phyloP scores from a whole-genome alignment of 2,113 vertebrate genomes.

The Lampris incognitus region DNA sequence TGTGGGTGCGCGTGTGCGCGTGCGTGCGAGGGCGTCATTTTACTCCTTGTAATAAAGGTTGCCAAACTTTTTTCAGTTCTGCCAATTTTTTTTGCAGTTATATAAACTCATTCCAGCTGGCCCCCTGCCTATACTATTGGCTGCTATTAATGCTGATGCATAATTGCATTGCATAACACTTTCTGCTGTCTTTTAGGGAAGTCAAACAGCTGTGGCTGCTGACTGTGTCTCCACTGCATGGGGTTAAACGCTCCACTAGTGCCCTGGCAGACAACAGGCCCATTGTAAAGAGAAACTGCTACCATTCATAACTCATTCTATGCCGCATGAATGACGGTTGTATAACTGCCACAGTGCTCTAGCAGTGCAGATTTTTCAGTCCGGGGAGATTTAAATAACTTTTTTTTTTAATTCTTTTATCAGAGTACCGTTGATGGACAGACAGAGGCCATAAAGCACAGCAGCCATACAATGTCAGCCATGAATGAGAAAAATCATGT shows the following conservation, averaged over 20 bases:
- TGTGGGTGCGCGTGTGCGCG: neutral
- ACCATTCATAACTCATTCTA: slow-evolving; percentile 59
- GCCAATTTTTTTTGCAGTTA: slow-evolving; percentile 67
- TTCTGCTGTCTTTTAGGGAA: slow-evolving; percentile 64
- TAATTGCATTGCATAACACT: slow-evolving; percentile 80
- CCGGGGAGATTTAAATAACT: slow-evolving; percentile 46
- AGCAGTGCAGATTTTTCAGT: slow-evolving; percentile 48
- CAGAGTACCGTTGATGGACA: slow-evolving; percentile 59
- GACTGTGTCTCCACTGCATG: slow-evolving; percentile 42
- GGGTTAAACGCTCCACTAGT: slow-evolving; percentile 42
- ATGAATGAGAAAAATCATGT: slow-evolving; percentile 71
- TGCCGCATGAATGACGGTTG: slow-evolving; percentile 53
- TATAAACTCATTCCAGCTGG: slow-evolving; percentile 76
- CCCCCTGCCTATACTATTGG: slow-evolving; percentile 73
- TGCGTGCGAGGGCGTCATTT: slow-evolving; percentile 10
- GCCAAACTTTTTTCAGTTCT: slow-evolving; percentile 54
- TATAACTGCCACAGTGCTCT: slow-evolving; percentile 47
- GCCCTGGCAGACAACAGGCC: slow-evolving; percentile 44
- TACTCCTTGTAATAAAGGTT: slow-evolving; percentile 44
- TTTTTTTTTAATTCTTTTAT: slow-evolving; percentile 70
- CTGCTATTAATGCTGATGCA: slow-evolving; percentile 76
- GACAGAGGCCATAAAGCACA: slow-evolving; percentile 7
- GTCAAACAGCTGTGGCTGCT: slow-evolving; percentile 71
- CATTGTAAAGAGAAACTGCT: slow-evolving; percentile 55
- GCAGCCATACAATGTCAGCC: slow-evolving; percentile 73